phyloP scores from a whole-genome alignment of 2,888 invertebrate species.

The Pseudeuparius sepicola region DNA sequence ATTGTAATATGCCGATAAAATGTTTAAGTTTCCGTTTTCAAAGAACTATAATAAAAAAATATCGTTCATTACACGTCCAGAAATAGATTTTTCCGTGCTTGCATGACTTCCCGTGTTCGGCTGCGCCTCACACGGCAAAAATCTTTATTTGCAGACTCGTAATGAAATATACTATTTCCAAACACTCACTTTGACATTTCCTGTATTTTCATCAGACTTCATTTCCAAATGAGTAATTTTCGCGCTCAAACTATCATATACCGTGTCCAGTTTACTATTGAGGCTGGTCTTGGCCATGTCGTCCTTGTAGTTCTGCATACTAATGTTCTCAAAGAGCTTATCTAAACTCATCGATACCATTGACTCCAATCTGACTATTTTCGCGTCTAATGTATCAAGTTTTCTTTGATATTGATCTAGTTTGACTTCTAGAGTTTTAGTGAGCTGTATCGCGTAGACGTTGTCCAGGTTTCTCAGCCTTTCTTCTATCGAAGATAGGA shows the following conservation, averaged over 20 bases:
- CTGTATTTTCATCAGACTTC: too few species aligned
- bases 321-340: conserved; percentile 36
- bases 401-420: conserved; percentile 39
- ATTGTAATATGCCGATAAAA: too few species aligned
- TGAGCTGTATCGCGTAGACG: conserved; percentile 33
- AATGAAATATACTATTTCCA: too few species aligned
- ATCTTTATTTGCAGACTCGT: too few species aligned
- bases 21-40: too few species aligned
- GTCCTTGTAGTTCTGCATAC: conserved; percentile 38
- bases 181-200: too few species aligned
- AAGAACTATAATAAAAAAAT: too few species aligned
- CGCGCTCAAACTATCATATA: conserved; percentile 36
- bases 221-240: too few species aligned
- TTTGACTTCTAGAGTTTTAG: conserved; percentile 35
- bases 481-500: conserved; percentile 37
- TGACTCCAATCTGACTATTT: conserved; percentile 37
- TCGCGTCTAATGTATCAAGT: conserved; percentile 37
- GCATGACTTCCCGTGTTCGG: too few species aligned
- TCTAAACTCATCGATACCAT: conserved; percentile 35
- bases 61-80: too few species aligned
- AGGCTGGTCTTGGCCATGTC: conserved; percentile 37
- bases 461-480: conserved; percentile 35
- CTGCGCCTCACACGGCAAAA: too few species aligned
- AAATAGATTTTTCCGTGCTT: too few species aligned
- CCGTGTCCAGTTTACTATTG: conserved; percentile 37